Evolutionary conservation across 2,113 vertebrate species (phyloP), one percentile per base, ranked within the genome.

Genomic region (Chlamydotis undulata): DNA sequence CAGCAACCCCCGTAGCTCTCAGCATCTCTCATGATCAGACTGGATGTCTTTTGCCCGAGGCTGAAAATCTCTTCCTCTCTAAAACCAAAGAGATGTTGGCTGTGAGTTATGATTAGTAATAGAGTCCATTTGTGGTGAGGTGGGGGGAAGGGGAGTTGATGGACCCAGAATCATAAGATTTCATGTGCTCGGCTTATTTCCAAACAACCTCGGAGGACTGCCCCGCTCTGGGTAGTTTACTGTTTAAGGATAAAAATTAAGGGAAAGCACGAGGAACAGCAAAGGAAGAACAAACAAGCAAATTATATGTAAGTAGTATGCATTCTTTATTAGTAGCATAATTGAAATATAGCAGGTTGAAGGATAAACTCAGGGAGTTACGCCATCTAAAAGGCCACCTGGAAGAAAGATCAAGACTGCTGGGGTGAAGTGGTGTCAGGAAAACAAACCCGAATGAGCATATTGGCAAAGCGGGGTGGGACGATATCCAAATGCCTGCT

Each of bases 71-170:
- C 92, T 95, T 91, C 96, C 94, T 95, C 82, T 96, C 95, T 96
- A 95, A 91, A 96, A 96, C 95, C 93, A 97, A 96, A 96, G 94
- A 91, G 87, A 95, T 94, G 78, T 91, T 97, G 93, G 93, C 93
- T 96, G 94, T 94, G 96, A 96, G 95, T 96, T 97, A 85, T 95
- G 96, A 96, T 95, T 97, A 97, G 96, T 95, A 96, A 96, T 94
- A 93, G 93, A 91, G 91, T 96, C 94, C 96, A 96, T 95, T 97
- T 96, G 93, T 86, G 87, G 77, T 60, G 57, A 89, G 73, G 49
- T 87, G 75, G 91, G 96, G 89, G 93, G 94, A 85, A 97, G 93
- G 94, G 83, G 47, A 87, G 63, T 86, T 59, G 87, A 90, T 90
- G 82, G 94, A 91, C 75, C 87, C 78, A 90, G 96, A 97, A 95